Percentiles rank a stretch among this genome's conserved stretches.
These are phyloP conservation scores for Syngnathus rostellatus DNA, from an alignment of 2,797 vertebrate genomes.

Conservation along the genomic window DNA sequence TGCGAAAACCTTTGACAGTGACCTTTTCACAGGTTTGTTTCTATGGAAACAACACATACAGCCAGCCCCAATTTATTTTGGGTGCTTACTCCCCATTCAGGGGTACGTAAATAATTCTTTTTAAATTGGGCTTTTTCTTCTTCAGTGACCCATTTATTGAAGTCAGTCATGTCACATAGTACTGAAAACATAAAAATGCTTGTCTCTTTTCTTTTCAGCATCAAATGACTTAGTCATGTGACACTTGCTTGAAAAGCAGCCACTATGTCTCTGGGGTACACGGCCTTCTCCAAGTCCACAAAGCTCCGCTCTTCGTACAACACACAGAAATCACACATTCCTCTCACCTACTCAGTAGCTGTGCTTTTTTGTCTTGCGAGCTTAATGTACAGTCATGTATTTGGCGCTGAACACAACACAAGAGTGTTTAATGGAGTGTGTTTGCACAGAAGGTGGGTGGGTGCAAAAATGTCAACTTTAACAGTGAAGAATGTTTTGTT, in stretches of 20 bases:
- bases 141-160: not conserved
- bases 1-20: constrained; percentile 81
- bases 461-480: constrained; percentile 57
- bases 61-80: constrained; percentile 27
- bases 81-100: not conserved
- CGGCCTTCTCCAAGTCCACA: too few species aligned
- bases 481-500: constrained; percentile 1
- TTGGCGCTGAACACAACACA: constrained; percentile 35
- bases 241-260: too few species aligned
- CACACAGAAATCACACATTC: constrained; percentile 6
- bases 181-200: not conserved
- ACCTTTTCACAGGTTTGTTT: constrained; percentile 93
- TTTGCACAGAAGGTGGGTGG: constrained; percentile 68
- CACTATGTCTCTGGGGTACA: not conserved
- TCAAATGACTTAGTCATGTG: not conserved
- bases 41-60: constrained; percentile 81
- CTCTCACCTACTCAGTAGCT: constrained; percentile 42
- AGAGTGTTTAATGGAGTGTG: constrained; percentile 47
- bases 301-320: too few species aligned
- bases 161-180: not conserved
- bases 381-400: constrained; percentile 36
- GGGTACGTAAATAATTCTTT: too few species aligned
- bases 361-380: constrained; percentile 46
- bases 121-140: not conserved
- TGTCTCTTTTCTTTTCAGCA: not conserved